These are phyloP conservation scores for Xiphophorus hellerii DNA, from an alignment of 2,113 vertebrate genomes.

Conservation along the genomic window DNA sequence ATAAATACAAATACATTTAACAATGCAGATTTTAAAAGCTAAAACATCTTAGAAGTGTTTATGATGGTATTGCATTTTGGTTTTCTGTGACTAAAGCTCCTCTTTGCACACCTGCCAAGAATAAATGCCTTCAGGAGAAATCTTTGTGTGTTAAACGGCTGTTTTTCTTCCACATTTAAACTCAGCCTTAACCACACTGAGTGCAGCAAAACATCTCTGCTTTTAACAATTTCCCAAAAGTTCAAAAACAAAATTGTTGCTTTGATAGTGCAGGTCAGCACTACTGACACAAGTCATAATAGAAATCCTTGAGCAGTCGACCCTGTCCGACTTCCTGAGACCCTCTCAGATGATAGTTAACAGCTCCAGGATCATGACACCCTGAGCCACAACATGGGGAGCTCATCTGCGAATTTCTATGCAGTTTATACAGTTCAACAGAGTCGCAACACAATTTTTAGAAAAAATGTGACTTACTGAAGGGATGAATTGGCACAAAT, in stretches of 20 bases:
- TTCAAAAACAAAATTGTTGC: slow-evolving; percentile 1
- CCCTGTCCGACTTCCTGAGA: slow-evolving; percentile 3
- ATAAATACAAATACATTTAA: neutral
- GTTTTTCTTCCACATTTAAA: slow-evolving; percentile 29
- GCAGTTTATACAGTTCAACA: slow-evolving; percentile 8
- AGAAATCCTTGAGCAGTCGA: slow-evolving; percentile 29
- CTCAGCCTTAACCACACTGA: slow-evolving; percentile 4
- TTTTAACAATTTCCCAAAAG: slow-evolving; percentile 18
- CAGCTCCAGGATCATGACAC: neutral
- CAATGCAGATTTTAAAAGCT: neutral
- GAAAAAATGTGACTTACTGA: slow-evolving; percentile 34
- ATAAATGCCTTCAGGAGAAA: slow-evolving; percentile 3
- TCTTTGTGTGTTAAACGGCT: slow-evolving; percentile 14
- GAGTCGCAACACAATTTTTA: slow-evolving; percentile 4
- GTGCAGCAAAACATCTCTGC: slow-evolving; percentile 3
- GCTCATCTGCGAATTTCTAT: slow-evolving; percentile 9
- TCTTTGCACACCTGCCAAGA: neutral
- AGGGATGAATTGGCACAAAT: slow-evolving; percentile 23
- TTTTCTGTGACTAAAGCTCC: neutral
- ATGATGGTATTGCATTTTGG: neutral
- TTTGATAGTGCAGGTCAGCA: slow-evolving; percentile 18
- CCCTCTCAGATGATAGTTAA: neutral
- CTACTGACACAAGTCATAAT: slow-evolving; percentile 28
- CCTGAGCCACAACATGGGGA: neutral
- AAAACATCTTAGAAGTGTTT: neutral